These are phyloP conservation scores for Dryobates pubescens DNA, from an alignment of 2,797 vertebrate species.

Conservation along the genomic window DNA sequence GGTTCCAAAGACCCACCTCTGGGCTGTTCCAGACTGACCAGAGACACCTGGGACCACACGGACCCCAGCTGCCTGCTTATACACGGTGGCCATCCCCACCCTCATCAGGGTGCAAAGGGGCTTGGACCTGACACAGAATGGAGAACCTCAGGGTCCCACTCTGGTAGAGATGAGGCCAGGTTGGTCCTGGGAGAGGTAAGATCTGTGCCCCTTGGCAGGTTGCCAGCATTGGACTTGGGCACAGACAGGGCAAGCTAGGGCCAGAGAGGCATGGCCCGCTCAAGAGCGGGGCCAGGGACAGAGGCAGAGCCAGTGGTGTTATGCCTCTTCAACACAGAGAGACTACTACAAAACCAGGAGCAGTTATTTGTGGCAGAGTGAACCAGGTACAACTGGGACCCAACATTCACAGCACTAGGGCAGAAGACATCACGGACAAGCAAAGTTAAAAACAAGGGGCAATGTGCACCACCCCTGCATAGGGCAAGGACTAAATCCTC, in stretches of 20 bases:
- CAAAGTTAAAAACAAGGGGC: not conserved
- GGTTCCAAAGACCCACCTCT: not conserved
- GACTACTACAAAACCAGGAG: not conserved
- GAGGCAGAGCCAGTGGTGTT: not conserved
- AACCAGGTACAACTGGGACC: not conserved
- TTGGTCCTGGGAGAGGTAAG: not conserved
- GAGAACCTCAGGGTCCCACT: not conserved
- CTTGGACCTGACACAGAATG: accelerated
- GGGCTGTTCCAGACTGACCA: not conserved
- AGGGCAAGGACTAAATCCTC: not conserved
- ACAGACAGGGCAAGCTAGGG: not conserved
- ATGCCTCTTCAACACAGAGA: not conserved
- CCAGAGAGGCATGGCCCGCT: not conserved
- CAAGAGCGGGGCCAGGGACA: accelerated
- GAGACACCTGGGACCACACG: not conserved
- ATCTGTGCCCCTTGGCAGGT: not conserved
- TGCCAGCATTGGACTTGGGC: not conserved
- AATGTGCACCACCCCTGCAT: not conserved
- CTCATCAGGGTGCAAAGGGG: not conserved
- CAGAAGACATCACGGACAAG: not conserved
- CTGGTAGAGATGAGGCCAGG: not conserved
- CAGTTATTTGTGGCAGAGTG: not conserved
- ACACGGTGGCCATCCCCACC: accelerated
- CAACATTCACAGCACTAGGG: accelerated
- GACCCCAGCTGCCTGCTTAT: not conserved